Evolutionary conservation across 2,888 invertebrate genomes (phyloP), one percentile per base, ranked within the genome.

Genomic region (Germaria angustata): DNA sequence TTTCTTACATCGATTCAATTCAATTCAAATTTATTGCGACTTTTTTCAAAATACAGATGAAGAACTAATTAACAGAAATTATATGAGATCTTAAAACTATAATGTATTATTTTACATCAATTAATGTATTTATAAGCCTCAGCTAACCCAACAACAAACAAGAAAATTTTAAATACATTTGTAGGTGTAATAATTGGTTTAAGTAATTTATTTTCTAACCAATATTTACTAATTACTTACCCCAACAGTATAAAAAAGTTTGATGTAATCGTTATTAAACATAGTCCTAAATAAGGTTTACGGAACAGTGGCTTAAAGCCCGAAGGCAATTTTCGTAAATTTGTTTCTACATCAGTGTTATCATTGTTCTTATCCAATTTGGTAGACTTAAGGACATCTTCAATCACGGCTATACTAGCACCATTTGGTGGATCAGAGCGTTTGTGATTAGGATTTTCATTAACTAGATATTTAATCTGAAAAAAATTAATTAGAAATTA

Each of bases 151-250:
- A n/a, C n/a, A n/a, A n/a, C n/a, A n/a, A n/a, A n/a, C n/a, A n/a
- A n/a, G n/a, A n/a, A n/a, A n/a, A n/a, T n/a, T n/a, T n/a, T n/a
- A n/a, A n/a, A n/a, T n/a, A n/a, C n/a, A n/a, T n/a, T n/a, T n/a
- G n/a, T n/a, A n/a, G n/a, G n/a, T n/a, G n/a, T n/a, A n/a, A n/a
- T n/a, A n/a, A n/a, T n/a, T n/a, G n/a, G n/a, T n/a, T n/a, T n/a
- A n/a, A n/a, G n/a, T n/a, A n/a, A n/a, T n/a, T n/a, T n/a, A n/a
- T n/a, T n/a, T n/a, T n/a, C n/a, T n/a, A n/a, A n/a, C n/a, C n/a
- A n/a, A n/a, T n/a, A n/a, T n/a, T n/a, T n/a, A n/a, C n/a, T 28
- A 24, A 9, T 53, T 2, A 95, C 92, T 90, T 94, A 93, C 6
- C 91, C 90, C 5, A 94, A 85, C 86, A 95, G 92, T 46, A 85